Evolutionary conservation across 2,113 vertebrate genomes (phyloP).

Genomic region (Eonycteris spelaea): DNA sequence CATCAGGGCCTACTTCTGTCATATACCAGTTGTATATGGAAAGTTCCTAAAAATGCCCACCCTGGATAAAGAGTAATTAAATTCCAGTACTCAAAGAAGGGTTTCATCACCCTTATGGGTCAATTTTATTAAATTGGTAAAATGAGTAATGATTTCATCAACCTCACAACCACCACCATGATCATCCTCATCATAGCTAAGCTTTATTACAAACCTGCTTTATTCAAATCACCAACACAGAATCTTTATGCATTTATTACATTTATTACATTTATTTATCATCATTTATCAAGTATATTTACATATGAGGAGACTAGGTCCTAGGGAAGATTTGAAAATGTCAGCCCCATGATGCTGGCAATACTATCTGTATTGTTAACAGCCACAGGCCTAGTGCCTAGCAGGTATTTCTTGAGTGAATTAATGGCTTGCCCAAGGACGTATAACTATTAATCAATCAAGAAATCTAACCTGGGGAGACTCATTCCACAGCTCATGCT

Average conservation of each 20-base stretch:
- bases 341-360: not conserved
- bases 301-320: not conserved
- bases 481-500: not conserved
- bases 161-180: not conserved
- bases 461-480: not conserved
- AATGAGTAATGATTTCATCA: not conserved
- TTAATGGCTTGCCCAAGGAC: not conserved
- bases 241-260: not conserved
- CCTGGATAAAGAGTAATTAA: not conserved
- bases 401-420: not conserved
- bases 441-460: not conserved
- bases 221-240: not conserved
- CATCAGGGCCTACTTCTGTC: not conserved
- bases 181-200: not conserved
- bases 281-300: not conserved
- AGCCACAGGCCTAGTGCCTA: not conserved
- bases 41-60: not conserved
- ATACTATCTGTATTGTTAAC: not conserved
- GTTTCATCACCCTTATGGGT: not conserved
- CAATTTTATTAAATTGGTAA: not conserved
- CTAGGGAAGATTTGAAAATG: not conserved
- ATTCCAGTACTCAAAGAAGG: not conserved
- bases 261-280: not conserved
- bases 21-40: not conserved
- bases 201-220: not conserved